phyloP scores from a whole-genome alignment of 2,797 vertebrate genomes.

The Onychomys arenicola region DNA sequence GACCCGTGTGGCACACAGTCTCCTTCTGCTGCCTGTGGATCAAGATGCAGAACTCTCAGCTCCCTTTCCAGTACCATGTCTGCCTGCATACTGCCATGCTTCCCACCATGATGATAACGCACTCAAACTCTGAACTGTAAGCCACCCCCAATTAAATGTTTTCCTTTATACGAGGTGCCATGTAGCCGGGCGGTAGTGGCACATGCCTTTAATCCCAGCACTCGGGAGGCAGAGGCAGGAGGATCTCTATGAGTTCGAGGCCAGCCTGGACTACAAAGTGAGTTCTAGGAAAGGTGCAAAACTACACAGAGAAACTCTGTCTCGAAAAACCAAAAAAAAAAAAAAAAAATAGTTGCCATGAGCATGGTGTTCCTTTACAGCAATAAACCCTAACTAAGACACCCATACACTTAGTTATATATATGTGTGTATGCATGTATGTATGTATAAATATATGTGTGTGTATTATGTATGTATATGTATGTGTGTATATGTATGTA shows the following conservation, averaged over 20 bases:
- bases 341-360: too few relatives aligned
- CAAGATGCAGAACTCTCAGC: neutral
- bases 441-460: rapidly evolving
- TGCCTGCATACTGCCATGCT: neutral
- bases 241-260: too few relatives aligned
- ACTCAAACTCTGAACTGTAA: neutral
- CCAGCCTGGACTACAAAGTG: too few relatives aligned
- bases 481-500: too few relatives aligned
- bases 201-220: too few relatives aligned
- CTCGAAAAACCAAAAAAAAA: too few relatives aligned
- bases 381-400: neutral
- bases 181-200: too few relatives aligned
- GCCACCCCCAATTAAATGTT: neutral
- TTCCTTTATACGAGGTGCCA: neutral
- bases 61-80: neutral
- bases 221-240: too few relatives aligned
- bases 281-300: too few relatives aligned
- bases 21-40: neutral
- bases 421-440: neutral
- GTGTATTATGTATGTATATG: neutral
- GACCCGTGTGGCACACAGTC: neutral
- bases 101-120: neutral
- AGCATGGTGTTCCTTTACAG: neutral
- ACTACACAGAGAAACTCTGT: too few relatives aligned
- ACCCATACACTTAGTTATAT: neutral